Percentiles rank a stretch among this genome's conserved stretches.
Conservation (phyloP, 2,113 vertebrate genomes). For the Dipodomys spectabilis region DNA sequence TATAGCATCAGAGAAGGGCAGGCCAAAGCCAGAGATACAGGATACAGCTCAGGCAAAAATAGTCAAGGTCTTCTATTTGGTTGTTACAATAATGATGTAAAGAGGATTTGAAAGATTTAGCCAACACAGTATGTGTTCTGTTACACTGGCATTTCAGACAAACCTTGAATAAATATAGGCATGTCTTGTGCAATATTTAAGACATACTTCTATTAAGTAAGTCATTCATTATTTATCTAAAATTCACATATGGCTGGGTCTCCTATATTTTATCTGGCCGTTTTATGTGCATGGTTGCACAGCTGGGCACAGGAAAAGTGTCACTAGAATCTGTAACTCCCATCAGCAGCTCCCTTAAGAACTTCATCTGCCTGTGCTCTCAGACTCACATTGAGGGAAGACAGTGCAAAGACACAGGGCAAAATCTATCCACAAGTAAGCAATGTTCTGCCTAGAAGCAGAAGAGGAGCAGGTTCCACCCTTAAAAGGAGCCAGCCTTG, state of each 20-base stretch:
- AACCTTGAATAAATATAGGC: neutral
- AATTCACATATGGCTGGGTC: neutral
- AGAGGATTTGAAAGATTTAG: neutral
- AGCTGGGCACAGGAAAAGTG: neutral
- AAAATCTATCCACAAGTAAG: neutral
- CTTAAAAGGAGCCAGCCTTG: no score
- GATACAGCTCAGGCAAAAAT: neutral
- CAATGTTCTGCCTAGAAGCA: neutral
- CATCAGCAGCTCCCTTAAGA: neutral
- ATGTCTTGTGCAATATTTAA: neutral
- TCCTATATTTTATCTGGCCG: neutral
- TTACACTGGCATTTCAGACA: constrained; percentile 25
- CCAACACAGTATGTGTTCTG: neutral
- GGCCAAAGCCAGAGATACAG: neutral
- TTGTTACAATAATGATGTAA: neutral
- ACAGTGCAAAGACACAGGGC: neutral
- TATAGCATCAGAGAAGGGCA: neutral
- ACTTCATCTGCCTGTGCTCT: neutral
- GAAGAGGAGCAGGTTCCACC: neutral
- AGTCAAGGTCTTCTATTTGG: neutral
- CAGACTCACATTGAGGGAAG: neutral
- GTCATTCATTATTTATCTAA: neutral
- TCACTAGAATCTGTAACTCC: neutral
- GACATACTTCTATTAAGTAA: neutral
- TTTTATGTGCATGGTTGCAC: no score